Percentiles rank a stretch among this genome's conserved stretches.
phyloP scores from a whole-genome alignment of 2,888 invertebrate genomes.

The Scaptomyza caliginosa region DNA sequence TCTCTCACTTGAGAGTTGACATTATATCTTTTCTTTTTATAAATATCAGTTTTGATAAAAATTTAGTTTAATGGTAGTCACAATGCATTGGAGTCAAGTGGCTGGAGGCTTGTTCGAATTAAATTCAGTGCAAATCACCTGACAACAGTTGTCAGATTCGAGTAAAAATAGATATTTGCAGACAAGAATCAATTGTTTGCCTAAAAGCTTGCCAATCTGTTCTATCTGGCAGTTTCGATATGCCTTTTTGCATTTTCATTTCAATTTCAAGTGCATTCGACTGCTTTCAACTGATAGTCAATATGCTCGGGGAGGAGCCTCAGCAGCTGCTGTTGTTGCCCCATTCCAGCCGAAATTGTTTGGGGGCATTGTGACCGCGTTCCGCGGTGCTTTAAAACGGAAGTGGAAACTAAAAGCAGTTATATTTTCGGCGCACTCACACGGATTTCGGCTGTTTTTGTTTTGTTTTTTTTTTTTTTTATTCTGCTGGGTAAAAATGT shows the following conservation, averaged over 20 bases:
- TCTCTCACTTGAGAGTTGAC: too few relatives aligned
- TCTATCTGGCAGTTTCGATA: neutral
- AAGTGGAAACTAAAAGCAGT: constrained; percentile 75
- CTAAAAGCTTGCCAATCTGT: neutral
- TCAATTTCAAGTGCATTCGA: neutral
- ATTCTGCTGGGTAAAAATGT: constrained; percentile 28
- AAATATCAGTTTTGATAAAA: too few relatives aligned
- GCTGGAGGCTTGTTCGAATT: too few relatives aligned
- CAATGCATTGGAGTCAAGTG: too few relatives aligned
- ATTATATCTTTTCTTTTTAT: too few relatives aligned
- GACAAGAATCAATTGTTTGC: neutral
- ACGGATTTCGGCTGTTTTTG: constrained; percentile 31
- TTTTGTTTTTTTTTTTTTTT: neutral
- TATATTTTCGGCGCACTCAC: constrained; percentile 69
- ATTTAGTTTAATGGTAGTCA: too few relatives aligned
- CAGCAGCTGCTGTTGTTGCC: neutral
- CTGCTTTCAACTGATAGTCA: constrained; percentile 2
- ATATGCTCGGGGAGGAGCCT: constrained; percentile 10
- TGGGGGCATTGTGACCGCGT: constrained; percentile 40
- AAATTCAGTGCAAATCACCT: too few relatives aligned
- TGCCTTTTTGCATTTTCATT: neutral
- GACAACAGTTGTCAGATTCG: neutral
- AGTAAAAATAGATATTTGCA: neutral
- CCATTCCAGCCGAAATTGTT: constrained; percentile 29
- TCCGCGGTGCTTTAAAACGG: constrained; percentile 72